Evolutionary conservation across 2,888 invertebrate species (phyloP).

Genomic region (Andrena flavipes): DNA sequence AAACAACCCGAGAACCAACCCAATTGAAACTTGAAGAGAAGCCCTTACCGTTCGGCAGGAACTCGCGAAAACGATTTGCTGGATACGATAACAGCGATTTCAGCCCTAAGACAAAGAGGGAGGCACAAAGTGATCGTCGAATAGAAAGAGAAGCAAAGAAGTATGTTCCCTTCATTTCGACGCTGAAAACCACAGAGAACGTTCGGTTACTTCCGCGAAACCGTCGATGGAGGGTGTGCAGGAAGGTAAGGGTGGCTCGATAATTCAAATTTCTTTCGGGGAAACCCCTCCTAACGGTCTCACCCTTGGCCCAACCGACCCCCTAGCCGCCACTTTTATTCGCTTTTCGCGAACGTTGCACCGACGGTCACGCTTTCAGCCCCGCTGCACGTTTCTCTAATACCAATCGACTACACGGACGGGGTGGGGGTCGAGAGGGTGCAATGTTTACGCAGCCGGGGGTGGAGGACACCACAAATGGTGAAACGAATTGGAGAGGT

Average conservation of each 20-base stretch:
- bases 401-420: constrained; percentile 24
- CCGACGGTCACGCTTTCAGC: constrained; percentile 57
- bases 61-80: constrained; percentile 4
- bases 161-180: constrained; percentile 29
- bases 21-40: constrained; percentile 10
- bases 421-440: constrained; percentile 10
- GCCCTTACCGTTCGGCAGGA: not conserved
- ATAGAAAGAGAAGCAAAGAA: constrained; percentile 20
- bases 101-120: not conserved
- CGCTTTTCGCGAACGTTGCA: constrained; percentile 70
- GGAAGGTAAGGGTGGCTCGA: constrained; percentile 41
- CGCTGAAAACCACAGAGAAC: constrained; percentile 55
- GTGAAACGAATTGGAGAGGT: constrained; percentile 16
- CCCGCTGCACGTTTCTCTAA: constrained; percentile 28
- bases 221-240: constrained; percentile 56
- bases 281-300: constrained; percentile 55
- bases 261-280: constrained; percentile 76
- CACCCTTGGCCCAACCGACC: constrained; percentile 41
- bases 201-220: constrained; percentile 67
- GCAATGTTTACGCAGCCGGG: constrained; percentile 9
- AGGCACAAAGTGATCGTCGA: not conserved
- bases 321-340: constrained; percentile 6
- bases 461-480: constrained; percentile 16
- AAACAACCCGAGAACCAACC: not conserved
- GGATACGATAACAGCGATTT: constrained; percentile 20